A percentile compares a stretch with the other conserved stretches of the same genome.
These are phyloP conservation scores for Chloropsis hardwickii DNA, from an alignment of 2,113 vertebrate species.

Conservation along the genomic window DNA sequence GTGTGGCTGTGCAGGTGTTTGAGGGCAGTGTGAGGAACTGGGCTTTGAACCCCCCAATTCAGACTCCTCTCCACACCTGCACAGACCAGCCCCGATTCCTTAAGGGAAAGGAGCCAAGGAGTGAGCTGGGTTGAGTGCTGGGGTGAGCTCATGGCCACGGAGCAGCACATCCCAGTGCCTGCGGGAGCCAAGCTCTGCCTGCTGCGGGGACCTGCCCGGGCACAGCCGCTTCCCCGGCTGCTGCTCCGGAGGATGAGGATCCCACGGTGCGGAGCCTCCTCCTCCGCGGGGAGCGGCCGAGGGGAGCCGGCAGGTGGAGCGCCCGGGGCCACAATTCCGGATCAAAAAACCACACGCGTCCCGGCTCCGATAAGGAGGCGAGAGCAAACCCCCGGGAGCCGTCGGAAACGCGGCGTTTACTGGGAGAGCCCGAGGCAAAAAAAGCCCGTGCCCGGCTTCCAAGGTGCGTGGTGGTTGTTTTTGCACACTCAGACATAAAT, in stretches of 20 bases:
- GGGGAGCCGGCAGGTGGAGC: background rate
- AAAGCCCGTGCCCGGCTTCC: background rate
- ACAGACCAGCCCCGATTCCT: background rate
- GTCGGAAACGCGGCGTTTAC: background rate
- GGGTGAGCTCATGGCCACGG: background rate
- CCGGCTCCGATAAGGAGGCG: background rate
- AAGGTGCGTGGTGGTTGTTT: background rate
- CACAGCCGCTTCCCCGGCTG: background rate
- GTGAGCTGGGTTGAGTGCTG: background rate
- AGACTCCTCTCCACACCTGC: background rate
- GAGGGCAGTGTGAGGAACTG: background rate
- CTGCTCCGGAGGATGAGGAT: background rate
- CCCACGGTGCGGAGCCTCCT: background rate
- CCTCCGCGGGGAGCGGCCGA: background rate
- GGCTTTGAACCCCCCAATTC: background rate
- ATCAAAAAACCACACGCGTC: constrained; percentile 39
- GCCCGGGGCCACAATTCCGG: background rate
- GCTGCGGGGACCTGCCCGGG: constrained; percentile 40
- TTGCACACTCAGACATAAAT: background rate
- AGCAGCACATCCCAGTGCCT: background rate
- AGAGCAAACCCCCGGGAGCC: background rate
- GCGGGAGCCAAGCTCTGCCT: background rate
- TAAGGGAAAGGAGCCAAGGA: background rate
- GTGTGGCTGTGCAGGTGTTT: accelerated
- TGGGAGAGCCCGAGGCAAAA: background rate